Conservation (phyloP, 2,113 vertebrate species). For the Ciconia boyciana region DNA sequence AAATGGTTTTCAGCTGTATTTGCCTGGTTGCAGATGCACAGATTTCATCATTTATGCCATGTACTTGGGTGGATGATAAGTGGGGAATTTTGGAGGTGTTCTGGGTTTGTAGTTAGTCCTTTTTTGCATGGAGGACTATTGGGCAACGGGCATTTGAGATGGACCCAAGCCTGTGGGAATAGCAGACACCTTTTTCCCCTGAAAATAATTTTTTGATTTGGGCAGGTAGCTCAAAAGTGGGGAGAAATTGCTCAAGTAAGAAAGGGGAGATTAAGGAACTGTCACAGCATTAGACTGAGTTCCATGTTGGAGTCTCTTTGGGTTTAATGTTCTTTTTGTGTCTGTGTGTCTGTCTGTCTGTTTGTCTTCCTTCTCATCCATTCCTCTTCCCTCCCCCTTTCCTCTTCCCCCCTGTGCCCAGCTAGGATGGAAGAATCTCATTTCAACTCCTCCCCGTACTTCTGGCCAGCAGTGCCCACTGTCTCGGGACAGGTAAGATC, state of each 20-base stretch:
- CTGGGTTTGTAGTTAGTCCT: background rate
- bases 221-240: background rate
- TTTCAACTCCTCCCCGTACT: constrained; percentile 97
- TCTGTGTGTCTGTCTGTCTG: background rate
- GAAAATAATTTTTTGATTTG: background rate
- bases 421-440: constrained; percentile 99
- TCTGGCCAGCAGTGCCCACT: constrained; percentile 94
- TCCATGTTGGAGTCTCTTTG: background rate
- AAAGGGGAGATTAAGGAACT: constrained; percentile 25
- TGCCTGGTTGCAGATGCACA: constrained; percentile 7
- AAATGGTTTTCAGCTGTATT: background rate
- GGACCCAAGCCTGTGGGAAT: background rate
- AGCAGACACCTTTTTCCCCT: background rate
- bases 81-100: background rate
- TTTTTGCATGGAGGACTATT: background rate
- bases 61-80: background rate
- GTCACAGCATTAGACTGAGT: constrained; percentile 30
- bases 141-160: background rate
- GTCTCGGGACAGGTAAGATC: constrained; percentile 90
- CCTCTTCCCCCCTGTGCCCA: constrained; percentile 71
- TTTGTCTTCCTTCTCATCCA: constrained; percentile 19
- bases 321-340: constrained; percentile 17
- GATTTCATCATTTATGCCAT: background rate
- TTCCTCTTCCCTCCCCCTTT: constrained; percentile 19
- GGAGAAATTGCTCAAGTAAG: background rate